Evolutionary conservation across 2,888 invertebrate genomes (phyloP), one percentile per base, ranked within the genome.

Genomic region (Flexamia atlantica): DNA sequence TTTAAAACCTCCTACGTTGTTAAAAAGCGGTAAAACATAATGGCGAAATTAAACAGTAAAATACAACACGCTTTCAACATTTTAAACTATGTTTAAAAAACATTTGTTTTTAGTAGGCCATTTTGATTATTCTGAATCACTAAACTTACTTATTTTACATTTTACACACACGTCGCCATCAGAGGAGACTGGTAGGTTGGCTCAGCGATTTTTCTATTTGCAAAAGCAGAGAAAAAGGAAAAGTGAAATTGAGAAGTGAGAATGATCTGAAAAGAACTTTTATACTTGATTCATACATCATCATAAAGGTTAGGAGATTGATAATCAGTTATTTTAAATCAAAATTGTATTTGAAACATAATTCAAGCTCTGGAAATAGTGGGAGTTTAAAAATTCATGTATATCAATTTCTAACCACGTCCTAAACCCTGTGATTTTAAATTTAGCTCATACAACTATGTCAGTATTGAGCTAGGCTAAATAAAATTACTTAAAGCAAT

Each of bases 61-160:
- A 57, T 83, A 83, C 82, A 70, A 82, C 82, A 83, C 82, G 32
- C 82, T 83, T 79, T 83, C 74, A 83, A 83, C 82, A 82, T 70
- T 72, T 83, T 53, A 83, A 57, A 72, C 74, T 74, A 57, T 74
- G 72, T 72, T 74, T 60, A 46, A 32, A 83, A 83, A 72, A 83
- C 53, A 32, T n/a, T 70, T 70, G 25, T 72, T 57, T 23, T 83
- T 72, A 83, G 74, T 83, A 83, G 82, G 82, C 82, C 82, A 74
- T 83, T 83, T 83, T 83, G 82, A 83, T 83, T 83, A 83, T 83
- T 79, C 79, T 79, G 57, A 74, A 74, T 74, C 23, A 46, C 82
- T 83, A 83, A 83, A 57, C 74, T 83, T 57, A 74, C 74, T 53
- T 72, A 50, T 83, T 72, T 82, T 74, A 36, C 30, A 81, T 81